Base-by-base conservation (phyloP, 2,113 vertebrate genomes). In the Tauraco erythrolophus region DNA sequence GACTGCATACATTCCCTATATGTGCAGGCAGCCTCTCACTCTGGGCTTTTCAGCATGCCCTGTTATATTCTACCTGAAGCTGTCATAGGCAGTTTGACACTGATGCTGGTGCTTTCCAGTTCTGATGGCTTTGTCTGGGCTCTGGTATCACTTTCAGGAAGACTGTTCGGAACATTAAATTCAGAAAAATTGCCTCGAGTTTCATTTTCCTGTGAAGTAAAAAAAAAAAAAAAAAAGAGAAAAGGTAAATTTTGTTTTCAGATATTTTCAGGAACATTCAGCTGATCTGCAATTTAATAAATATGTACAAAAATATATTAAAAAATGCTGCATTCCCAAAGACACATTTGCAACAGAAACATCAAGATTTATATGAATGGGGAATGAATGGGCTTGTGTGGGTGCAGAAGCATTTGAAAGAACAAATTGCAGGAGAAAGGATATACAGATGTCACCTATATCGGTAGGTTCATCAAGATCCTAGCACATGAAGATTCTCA, bases 71-170 rank as follows among this genome's bases (percentile, higher is more conserved):
- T 98, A 99, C 99, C 99, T 98, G 98, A 77, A 16, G 99, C 98
- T 58, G 99, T 98, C 98, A 99, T 98, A 78, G 99, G 99, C 71
- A 99, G 92, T 69, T 98, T 98, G 85, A 98, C 98, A 31, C 97
- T 14, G 0, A 74, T 48, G 93, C 91, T 70, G 84, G 96, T 78
- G 95, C 97, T 92, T 98, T 98, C 95, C 66, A 68, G 21, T 77
- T 99, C 98, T 39, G 96, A 50, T 78, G 98, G 97, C 92, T 97
- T 97, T 85, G 96, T 95, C 88, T 98, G 97, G 9, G 82, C 86
- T 97, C 98, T 98, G 90, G 80, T 81, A 84, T 93, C 98, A 13
- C 93, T 93, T 84, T 98, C 97, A 14, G 98, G 96, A 81, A 98
- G 88, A 94, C 91, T 97, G 86, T 99, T 98, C 60, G 97, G 95